phyloP scores from a whole-genome alignment of 2,888 invertebrate genomes.

The Emmelina monodactyla region DNA sequence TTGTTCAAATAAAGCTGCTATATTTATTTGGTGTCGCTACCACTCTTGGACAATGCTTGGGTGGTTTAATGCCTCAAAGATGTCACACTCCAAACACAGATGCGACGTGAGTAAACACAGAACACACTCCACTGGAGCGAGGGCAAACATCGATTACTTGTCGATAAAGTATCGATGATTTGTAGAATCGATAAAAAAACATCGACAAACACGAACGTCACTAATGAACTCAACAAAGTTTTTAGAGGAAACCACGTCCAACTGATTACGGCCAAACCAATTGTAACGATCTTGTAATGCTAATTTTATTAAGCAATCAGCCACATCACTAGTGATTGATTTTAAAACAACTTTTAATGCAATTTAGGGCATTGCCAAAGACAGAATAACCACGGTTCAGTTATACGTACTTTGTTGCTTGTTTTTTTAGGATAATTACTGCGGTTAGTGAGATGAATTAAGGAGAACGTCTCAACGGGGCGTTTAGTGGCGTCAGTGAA shows the following conservation, averaged over 20 bases:
- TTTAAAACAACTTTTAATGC: neutral
- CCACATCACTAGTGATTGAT: neutral
- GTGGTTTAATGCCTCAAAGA: slow-evolving; percentile 47
- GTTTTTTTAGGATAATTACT: neutral
- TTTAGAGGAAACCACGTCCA: too few relatives aligned
- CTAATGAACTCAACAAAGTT: too few relatives aligned
- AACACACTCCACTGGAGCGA: neutral
- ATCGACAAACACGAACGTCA: too few relatives aligned
- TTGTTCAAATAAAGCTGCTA: too few relatives aligned
- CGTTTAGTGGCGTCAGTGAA: slow-evolving; percentile 16
- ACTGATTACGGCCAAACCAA: too few relatives aligned
- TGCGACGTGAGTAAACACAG: slow-evolving; percentile 48
- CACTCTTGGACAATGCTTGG: slow-evolving; percentile 38
- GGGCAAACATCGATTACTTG: neutral
- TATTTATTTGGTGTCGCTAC: slow-evolving; percentile 35
- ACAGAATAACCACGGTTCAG: neutral
- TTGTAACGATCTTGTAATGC: too few relatives aligned
- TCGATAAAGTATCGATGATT: neutral
- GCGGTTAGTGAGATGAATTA: slow-evolving; percentile 18
- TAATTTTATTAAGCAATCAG: too few relatives aligned
- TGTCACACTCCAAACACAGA: slow-evolving; percentile 59
- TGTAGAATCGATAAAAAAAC: neutral
- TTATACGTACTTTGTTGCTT: neutral
- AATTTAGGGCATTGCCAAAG: neutral
- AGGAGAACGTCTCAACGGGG: slow-evolving; percentile 14